Conservation (phyloP, 2,888 invertebrate species). For the Cheilosia grossa region DNA sequence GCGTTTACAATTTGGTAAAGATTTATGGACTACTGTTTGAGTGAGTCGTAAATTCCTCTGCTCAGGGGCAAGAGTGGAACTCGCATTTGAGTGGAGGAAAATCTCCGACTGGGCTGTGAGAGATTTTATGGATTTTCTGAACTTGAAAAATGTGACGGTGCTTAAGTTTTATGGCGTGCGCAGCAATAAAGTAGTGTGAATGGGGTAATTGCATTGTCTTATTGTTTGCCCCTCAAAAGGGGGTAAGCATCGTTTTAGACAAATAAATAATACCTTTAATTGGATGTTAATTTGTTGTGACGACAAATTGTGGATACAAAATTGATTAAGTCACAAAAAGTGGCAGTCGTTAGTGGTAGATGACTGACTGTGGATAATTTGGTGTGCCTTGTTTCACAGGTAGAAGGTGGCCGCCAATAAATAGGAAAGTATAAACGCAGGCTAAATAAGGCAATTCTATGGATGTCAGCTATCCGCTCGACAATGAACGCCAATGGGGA, state of each 20-base stretch:
- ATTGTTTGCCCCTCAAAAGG: constrained; percentile 15
- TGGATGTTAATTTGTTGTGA: background rate
- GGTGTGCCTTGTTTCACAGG: no score
- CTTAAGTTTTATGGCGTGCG: constrained; percentile 67
- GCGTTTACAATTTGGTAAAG: constrained; percentile 80
- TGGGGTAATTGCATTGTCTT: constrained; percentile 56
- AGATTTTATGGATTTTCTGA: constrained; percentile 73
- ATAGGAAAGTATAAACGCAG: no score
- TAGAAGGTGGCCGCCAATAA: no score
- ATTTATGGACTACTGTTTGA: constrained; percentile 75
- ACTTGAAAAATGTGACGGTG: constrained; percentile 65
- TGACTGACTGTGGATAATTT: no score
- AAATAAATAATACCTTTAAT: background rate
- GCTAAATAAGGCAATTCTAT: no score
- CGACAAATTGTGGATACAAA: background rate
- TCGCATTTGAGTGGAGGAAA: constrained; percentile 36
- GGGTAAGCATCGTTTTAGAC: background rate
- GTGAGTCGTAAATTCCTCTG: constrained; percentile 47
- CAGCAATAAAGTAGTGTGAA: constrained; percentile 61
- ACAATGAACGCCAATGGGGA: no score
- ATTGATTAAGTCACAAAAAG: background rate
- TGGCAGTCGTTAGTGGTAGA: no score
- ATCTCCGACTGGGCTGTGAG: constrained; percentile 44
- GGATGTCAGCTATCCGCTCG: no score
- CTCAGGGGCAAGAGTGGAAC: constrained; percentile 28